Base-by-base conservation (phyloP, 2,888 invertebrate genomes). In the Drosophila fungiperda region DNA sequence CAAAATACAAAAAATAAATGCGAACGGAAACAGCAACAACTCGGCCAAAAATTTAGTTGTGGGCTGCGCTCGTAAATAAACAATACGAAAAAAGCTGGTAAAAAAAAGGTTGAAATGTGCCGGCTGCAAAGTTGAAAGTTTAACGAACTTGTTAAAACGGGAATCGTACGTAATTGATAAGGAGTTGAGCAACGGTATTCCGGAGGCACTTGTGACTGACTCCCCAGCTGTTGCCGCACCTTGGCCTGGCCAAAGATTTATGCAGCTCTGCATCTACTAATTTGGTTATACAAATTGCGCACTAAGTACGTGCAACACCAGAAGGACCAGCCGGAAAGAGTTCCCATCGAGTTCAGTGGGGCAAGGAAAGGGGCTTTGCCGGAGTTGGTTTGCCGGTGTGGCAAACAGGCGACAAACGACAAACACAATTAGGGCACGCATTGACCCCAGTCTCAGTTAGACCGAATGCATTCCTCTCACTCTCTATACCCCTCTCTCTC, bases 91-190 rank as follows among this genome's bases (percentile, higher is more conserved):
- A 35, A 49, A 45, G 9, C 17, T 23, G 45, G 20, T 2, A 29
- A 29, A 23, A 52, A 68, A 6, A 36, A 15, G n/a, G 20, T 38
- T 32, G 20, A 54, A 42, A 32, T 70, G 76, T 53, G 83, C 58
- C 66, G 76, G 78, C 60, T 71, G 78, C 69, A 66, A 80, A 90
- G 87, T 89, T 87, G 90, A 87, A 87, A 87, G 87, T 87, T 87
- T 89, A 87, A 90, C 89, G 87, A 87, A 87, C 87, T 90, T 80
- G 90, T 87, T 87, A 89, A 87, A 90, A 87, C 90, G 87, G 87
- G 87, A 89, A 87, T 82, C 82, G 76, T 83, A 74, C 76, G 84
- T 89, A 87, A 90, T 87, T 87, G 90, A 89, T 90, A 89, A 87
- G 80, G 88, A 85, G 82, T 70, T 60, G 81, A 20, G 53, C 61